Conservation (phyloP, 2,113 vertebrate species). For the Mormyrus iriodes region DNA sequence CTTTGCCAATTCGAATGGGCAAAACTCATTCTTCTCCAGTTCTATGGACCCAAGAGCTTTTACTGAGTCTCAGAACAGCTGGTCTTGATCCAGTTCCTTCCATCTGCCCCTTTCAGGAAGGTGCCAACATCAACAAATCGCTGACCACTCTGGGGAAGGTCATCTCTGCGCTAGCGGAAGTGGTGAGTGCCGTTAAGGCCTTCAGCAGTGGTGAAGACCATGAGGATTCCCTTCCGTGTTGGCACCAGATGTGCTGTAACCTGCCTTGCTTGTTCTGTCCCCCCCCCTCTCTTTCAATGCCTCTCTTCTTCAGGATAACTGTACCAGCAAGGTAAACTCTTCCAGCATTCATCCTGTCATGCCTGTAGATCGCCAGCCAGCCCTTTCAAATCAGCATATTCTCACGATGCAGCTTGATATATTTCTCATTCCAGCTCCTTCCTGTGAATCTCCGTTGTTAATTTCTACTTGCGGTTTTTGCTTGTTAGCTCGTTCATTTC, state of each 20-base stretch:
- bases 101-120: slow-evolving; percentile 71
- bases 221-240: slow-evolving; percentile 30
- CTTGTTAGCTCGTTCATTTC: not conserved
- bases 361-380: slow-evolving; percentile 1
- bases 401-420: not conserved
- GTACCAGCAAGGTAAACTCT: slow-evolving; percentile 90
- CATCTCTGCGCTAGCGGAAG: slow-evolving; percentile 94
- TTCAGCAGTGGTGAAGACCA: slow-evolving; percentile 7
- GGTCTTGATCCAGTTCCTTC: slow-evolving; percentile 3
- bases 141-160: slow-evolving; percentile 97
- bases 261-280: slow-evolving; percentile 45
- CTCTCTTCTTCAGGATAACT: slow-evolving; percentile 84
- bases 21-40: not conserved
- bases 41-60: not conserved
- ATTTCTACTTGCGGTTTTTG: not conserved
- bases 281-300: slow-evolving; percentile 62
- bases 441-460: not conserved
- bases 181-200: slow-evolving; percentile 73
- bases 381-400: not conserved
- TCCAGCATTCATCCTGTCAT: slow-evolving; percentile 38
- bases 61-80: not conserved
- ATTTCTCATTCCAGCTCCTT: not conserved
- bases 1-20: not conserved
- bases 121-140: slow-evolving; percentile 98
- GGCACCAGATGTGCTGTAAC: slow-evolving; percentile 46